phyloP scores from a whole-genome alignment of 2,113 vertebrate species.

The Noturus placidus region DNA sequence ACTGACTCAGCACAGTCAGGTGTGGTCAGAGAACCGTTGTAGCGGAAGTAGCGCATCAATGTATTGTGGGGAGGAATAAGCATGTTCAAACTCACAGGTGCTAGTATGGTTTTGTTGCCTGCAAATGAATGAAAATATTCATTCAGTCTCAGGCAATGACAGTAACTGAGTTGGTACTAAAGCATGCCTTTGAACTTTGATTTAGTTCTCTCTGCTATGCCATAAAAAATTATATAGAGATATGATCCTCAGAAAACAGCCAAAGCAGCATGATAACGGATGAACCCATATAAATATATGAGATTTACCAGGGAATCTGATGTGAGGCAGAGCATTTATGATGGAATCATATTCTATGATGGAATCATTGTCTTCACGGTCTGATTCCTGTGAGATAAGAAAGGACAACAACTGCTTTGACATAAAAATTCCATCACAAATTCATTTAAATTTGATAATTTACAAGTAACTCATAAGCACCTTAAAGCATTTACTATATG shows the following conservation, averaged over 20 bases:
- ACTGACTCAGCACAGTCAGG: constrained; percentile 74
- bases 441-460: not conserved
- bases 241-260: not conserved
- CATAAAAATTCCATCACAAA: not conserved
- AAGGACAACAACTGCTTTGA: not conserved
- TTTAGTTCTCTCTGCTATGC: not conserved
- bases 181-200: not conserved
- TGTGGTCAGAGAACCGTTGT: constrained; percentile 80
- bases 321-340: constrained; percentile 57
- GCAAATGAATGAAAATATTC: not conserved
- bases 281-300: not conserved
- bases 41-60: constrained; percentile 71
- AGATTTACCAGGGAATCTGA: constrained; percentile 58
- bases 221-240: constrained; percentile 14
- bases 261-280: not conserved
- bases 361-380: constrained; percentile 60
- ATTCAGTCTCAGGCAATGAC: not conserved
- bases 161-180: not conserved
- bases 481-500: not conserved
- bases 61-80: constrained; percentile 55
- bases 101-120: constrained; percentile 53
- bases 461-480: not conserved
- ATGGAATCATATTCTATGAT: constrained; percentile 63
- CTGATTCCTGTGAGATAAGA: constrained; percentile 58
- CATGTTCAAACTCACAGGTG: constrained; percentile 64